Percentiles rank a stretch among this genome's conserved stretches.
Evolutionary conservation across 2,113 vertebrate species (phyloP).

Genomic region (Halcyon senegalensis): DNA sequence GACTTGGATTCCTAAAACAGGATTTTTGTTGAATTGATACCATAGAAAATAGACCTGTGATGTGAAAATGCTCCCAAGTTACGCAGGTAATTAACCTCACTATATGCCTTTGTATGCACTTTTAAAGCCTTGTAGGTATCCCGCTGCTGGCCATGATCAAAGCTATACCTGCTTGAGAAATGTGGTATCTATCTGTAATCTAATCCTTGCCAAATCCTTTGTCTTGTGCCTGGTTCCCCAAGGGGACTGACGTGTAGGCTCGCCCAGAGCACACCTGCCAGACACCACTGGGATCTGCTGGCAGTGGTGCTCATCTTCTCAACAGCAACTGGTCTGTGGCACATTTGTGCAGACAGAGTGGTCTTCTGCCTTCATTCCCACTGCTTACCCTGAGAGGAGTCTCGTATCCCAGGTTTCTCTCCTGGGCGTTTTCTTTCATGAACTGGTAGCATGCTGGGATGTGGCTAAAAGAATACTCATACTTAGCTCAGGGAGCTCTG

Average conservation of each 20-base stretch:
- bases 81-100: background rate
- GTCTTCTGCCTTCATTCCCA: background rate
- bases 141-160: background rate
- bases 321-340: background rate
- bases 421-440: background rate
- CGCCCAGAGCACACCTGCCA: accelerated
- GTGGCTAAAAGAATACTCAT: background rate
- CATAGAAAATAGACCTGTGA: background rate
- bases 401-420: background rate
- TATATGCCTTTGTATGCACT: background rate
- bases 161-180: background rate
- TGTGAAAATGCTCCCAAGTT: background rate
- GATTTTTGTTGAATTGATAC: background rate
- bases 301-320: background rate
- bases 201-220: background rate
- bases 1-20: background rate
- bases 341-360: background rate
- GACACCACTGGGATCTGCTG: background rate
- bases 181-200: background rate
- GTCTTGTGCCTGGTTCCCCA: background rate
- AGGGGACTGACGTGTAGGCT: background rate
- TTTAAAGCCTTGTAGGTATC: background rate
- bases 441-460: background rate
- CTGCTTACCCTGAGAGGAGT: background rate
- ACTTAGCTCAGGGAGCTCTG: background rate